Base-by-base conservation (phyloP, 2,888 invertebrate species). In the Hyalella azteca region DNA sequence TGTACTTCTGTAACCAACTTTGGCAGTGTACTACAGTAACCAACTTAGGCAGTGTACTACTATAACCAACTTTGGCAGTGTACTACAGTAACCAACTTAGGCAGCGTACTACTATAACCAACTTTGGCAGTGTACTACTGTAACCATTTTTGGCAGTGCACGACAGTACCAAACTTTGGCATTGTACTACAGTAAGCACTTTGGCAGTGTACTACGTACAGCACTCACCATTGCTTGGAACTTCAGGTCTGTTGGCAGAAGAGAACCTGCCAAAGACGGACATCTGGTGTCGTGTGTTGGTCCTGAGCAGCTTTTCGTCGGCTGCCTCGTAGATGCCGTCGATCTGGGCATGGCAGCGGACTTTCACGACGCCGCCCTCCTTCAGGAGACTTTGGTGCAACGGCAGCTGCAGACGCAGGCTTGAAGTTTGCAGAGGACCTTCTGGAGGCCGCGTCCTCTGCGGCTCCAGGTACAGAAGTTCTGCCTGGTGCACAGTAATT, bases 291-390 rank as follows among this genome's bases (percentile, higher is more conserved):
- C 75, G 40, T 11, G 75, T 40, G 29, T 41, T 45, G 3, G 75
- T 75, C 36, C 75, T 75, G 22, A 75, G 26, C 11, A 75, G 41
- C n/a, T 75, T 45, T n/a, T 75, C 75, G 29, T 75, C 75, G 2
- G 40, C 75, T 0, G 75, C 75, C 75, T 75, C 75, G 45, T 75
- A 75, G 26, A 75, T 75, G 26, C 32, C 75, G 36, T 75, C 45
- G 19, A 75, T 75, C 75, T 75, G 40, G n/a, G 75, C 75, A 13
- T 75, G 75, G 26, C 75, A 75, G 15, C 75, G 40, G 22, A 75
- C 75, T n/a, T 45, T 75, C 29, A 32, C 75, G 1, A 75, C 40
- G 29, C 45, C 75, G 29, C 45, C 75, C 45, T 41, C 45, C 45
- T 29, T 4, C 29, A 73, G 73, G n/a, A 75, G 40, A 29, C 45